Conservation (phyloP, 2,797 vertebrate species). For the Cyprinella venusta region DNA sequence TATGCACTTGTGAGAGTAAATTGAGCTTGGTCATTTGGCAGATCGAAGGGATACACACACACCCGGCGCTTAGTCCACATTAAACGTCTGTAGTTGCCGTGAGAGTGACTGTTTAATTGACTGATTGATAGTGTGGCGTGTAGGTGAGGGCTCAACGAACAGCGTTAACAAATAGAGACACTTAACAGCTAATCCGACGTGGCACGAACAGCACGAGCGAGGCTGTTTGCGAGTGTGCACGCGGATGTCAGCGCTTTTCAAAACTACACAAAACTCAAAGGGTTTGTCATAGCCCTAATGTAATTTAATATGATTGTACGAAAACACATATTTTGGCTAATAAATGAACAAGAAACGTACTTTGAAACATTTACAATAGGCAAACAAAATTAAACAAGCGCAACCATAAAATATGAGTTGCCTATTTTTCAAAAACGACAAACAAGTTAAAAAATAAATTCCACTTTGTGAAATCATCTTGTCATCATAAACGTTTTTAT, state of each 20-base stretch:
- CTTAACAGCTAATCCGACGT: constrained; percentile 78
- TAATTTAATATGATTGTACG: not conserved
- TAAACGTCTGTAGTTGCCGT: constrained; percentile 63
- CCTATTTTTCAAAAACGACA: not conserved
- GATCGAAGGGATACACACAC: constrained; percentile 55
- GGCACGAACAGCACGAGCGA: constrained; percentile 67
- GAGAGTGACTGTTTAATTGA: constrained; percentile 82
- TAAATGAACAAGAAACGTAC: not conserved
- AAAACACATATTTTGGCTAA: not conserved
- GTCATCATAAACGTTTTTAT: not conserved
- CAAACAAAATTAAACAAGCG: not conserved
- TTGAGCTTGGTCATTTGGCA: constrained; percentile 60
- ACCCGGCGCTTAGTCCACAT: constrained; percentile 56
- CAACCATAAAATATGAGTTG: not conserved
- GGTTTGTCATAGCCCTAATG: not conserved
- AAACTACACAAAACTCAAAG: constrained; percentile 11
- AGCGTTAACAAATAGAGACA: constrained; percentile 81
- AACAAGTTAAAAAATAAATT: not conserved
- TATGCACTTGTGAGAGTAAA: constrained; percentile 60
- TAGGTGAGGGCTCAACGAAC: constrained; percentile 74
- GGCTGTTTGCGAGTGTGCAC: constrained; percentile 44
- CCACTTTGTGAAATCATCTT: constrained; percentile 5
- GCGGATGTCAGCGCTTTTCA: constrained; percentile 51
- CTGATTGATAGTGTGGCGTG: constrained; percentile 80
- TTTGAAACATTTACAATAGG: not conserved